Percentiles rank a stretch among this genome's conserved stretches.
Conservation (phyloP, 2,113 vertebrate species). For the Nothobranchius furzeri region DNA sequence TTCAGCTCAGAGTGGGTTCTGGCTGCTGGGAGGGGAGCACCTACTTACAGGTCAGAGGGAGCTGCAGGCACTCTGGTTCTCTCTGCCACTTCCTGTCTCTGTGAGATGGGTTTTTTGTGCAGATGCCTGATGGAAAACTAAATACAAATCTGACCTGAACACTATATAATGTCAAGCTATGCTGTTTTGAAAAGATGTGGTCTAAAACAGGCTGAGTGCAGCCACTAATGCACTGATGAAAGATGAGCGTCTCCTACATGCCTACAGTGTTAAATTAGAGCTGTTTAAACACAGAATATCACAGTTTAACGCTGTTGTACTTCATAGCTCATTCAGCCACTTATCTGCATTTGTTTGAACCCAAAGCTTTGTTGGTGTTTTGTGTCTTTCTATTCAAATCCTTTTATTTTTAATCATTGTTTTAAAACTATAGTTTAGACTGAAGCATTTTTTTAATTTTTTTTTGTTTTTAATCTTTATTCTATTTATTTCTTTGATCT, state of each 20-base stretch:
- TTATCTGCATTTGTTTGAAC: too few relatives aligned
- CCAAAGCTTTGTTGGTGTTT: too few relatives aligned
- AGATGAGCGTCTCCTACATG: neutral
- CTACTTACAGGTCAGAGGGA: neutral
- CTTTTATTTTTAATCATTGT: too few relatives aligned
- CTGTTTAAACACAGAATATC: too few relatives aligned
- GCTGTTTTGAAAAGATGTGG: neutral
- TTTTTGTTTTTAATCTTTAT: too few relatives aligned
- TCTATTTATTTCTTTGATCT: too few relatives aligned
- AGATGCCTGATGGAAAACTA: constrained; percentile 8
- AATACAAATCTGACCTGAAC: neutral
- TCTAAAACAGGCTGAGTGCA: neutral
- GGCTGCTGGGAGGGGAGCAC: neutral
- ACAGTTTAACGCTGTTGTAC: too few relatives aligned
- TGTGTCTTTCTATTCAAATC: too few relatives aligned
- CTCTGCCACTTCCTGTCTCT: neutral
- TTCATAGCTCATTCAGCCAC: too few relatives aligned
- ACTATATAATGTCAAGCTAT: neutral
- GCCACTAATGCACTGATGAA: neutral
- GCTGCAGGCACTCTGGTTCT: neutral
- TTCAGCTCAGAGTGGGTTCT: constrained; percentile 1
- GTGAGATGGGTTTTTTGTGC: neutral
- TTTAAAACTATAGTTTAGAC: too few relatives aligned
- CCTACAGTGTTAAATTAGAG: neutral
- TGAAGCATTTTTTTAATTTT: too few relatives aligned